Percentiles rank a stretch among this genome's conserved stretches.
These are phyloP conservation scores for Myotis yumanensis DNA, from an alignment of 2,113 vertebrate genomes.

Conservation along the genomic window DNA sequence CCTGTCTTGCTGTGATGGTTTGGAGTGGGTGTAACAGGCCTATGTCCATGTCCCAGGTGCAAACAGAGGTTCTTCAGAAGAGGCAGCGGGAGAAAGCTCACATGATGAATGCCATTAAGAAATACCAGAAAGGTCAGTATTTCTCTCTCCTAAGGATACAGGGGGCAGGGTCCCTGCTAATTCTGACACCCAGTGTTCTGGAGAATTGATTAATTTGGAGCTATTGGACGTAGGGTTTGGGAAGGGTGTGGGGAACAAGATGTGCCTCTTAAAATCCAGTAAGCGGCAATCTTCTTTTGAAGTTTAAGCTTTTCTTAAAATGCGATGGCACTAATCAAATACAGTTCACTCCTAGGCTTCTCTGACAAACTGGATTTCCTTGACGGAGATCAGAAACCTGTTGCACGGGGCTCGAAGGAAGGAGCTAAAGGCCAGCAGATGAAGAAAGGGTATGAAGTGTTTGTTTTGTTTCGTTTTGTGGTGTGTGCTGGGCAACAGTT, in stretches of 20 bases:
- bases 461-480: neutral
- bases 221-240: neutral
- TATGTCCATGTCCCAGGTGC: constrained; percentile 87
- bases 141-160: neutral
- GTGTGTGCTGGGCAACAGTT: neutral
- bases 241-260: neutral
- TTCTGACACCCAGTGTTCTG: neutral
- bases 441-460: constrained; percentile 81
- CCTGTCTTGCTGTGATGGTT: neutral
- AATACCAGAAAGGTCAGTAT: constrained; percentile 95
- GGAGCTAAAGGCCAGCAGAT: constrained; percentile 70
- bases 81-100: constrained; percentile 96
- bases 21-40: neutral
- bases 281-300: neutral
- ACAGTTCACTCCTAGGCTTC: constrained; percentile 87
- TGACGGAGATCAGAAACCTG: constrained; percentile 88
- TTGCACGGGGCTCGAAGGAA: constrained; percentile 74
- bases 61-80: constrained; percentile 95
- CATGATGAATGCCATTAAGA: constrained; percentile 96
- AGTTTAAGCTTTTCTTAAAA: neutral
- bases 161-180: neutral
- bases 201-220: neutral
- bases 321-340: neutral
- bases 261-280: neutral
- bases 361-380: constrained; percentile 98